Evolutionary conservation across 2,797 vertebrate genomes (phyloP).

Genomic region (Myotis findleyi): DNA sequence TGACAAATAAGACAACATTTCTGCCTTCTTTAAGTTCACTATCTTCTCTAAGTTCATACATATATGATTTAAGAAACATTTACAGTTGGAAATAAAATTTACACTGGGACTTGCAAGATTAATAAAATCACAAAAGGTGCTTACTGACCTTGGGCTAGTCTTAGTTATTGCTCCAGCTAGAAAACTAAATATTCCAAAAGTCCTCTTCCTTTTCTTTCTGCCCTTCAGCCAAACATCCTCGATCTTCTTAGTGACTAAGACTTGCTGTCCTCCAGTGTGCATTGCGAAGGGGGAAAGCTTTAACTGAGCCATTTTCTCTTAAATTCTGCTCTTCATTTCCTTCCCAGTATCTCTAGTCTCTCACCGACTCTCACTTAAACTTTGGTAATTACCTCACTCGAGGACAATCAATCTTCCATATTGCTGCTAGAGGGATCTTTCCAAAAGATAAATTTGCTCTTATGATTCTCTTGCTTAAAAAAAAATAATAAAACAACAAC

Average conservation of each 20-base stretch:
- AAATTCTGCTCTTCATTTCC: not conserved
- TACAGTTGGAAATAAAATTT: conserved; percentile 37
- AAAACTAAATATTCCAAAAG: not conserved
- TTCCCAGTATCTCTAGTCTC: not conserved
- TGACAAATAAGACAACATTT: not conserved
- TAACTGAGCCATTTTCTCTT: not conserved
- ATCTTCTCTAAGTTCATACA: not conserved
- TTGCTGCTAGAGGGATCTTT: conserved; percentile 45
- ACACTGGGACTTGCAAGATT: not conserved
- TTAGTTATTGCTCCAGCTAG: not conserved
- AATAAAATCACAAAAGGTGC: not conserved
- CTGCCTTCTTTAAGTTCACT: not conserved
- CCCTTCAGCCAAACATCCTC: not conserved
- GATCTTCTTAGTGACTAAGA: not conserved
- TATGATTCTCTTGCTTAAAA: conserved; percentile 42
- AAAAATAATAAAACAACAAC: conserved; percentile 15
- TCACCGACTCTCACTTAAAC: conserved; percentile 42
- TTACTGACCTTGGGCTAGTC: not conserved
- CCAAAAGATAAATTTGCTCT: conserved; percentile 59
- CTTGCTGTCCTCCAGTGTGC: not conserved
- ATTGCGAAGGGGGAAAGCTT: not conserved
- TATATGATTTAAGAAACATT: not conserved
- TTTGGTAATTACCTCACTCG: conserved; percentile 54
- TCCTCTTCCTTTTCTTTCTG: not conserved
- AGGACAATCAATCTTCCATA: conserved; percentile 58